Evolutionary conservation across 2,888 invertebrate genomes (phyloP).

Genomic region (Lycaena phlaeas): DNA sequence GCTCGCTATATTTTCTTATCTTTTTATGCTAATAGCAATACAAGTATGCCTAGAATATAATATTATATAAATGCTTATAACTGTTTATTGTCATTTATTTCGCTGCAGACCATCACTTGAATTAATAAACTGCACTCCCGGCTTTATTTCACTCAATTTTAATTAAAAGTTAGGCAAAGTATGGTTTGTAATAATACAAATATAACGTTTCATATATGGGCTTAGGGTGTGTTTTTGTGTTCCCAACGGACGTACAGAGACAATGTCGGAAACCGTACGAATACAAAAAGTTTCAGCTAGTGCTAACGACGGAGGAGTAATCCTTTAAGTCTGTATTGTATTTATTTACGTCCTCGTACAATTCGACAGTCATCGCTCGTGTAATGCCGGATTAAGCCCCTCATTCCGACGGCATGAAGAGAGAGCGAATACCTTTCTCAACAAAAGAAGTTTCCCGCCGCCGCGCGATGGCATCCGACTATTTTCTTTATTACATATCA

Average conservation of each 20-base stretch:
- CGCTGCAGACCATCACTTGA: too few relatives aligned
- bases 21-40: neutral
- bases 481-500: conserved; percentile 17
- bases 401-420: conserved; percentile 33
- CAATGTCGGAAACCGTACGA: neutral
- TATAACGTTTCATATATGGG: too few relatives aligned
- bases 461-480: conserved; percentile 16
- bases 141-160: too few relatives aligned
- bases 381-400: conserved; percentile 50
- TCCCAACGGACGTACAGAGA: too few relatives aligned
- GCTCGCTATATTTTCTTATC: neutral
- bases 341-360: conserved; percentile 26
- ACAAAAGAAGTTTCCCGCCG: conserved; percentile 39
- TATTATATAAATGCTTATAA: too few relatives aligned
- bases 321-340: conserved; percentile 16
- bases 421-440: conserved; percentile 37
- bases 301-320: conserved; percentile 11
- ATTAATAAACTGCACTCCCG: too few relatives aligned
- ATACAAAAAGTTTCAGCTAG: neutral
- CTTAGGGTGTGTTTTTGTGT: too few relatives aligned
- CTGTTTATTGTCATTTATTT: too few relatives aligned
- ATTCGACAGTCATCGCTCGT: conserved; percentile 45
- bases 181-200: too few relatives aligned
- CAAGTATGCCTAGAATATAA: too few relatives aligned
- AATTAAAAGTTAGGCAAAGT: too few relatives aligned